These are phyloP conservation scores for Aphelenchoides fujianensis DNA, from an alignment of 1,140 invertebrate genomes.

Conservation along the genomic window DNA sequence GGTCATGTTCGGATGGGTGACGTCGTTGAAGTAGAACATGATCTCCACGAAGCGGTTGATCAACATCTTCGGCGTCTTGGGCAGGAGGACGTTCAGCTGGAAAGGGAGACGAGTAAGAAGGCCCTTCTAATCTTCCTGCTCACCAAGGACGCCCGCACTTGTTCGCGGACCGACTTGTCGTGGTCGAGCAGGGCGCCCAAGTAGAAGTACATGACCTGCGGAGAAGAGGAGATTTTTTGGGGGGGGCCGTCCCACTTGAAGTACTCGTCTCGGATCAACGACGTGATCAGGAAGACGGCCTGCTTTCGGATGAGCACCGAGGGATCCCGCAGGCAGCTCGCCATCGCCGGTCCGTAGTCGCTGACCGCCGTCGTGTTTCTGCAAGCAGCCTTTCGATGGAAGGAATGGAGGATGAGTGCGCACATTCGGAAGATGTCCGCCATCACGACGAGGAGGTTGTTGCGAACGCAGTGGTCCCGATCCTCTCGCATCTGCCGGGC, in stretches of 20 bases:
- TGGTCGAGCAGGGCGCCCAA: conserved; percentile 63
- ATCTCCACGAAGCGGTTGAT: conserved; percentile 64
- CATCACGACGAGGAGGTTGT: conserved; percentile 64
- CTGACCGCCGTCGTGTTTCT: conserved; percentile 64
- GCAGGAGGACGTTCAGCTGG: conserved; percentile 59
- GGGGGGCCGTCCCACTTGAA: conserved; percentile 64
- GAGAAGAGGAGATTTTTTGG: neutral
- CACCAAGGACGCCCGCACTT: conserved; percentile 63
- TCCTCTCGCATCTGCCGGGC: conserved; percentile 63
- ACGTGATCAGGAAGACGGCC: conserved; percentile 63
- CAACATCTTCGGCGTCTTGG: conserved; percentile 63
- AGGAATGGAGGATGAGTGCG: conserved; percentile 14
- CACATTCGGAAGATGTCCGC: conserved; percentile 64
- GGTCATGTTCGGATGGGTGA: conserved; percentile 27
- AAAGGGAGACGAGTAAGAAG: conserved; percentile 9
- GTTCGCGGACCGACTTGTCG: conserved; percentile 31
- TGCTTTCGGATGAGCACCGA: conserved; percentile 63
- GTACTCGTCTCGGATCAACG: conserved; percentile 61
- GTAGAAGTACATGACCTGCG: conserved; percentile 64
- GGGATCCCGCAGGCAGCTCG: conserved; percentile 63
- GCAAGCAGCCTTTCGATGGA: conserved; percentile 18
- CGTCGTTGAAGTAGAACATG: conserved; percentile 63
- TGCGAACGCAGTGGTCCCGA: conserved; percentile 60
- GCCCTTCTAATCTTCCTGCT: too few relatives aligned
- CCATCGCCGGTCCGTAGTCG: conserved; percentile 62